Evolutionary conservation across 1,140 invertebrate genomes (phyloP), one percentile per base, ranked within the genome.

Genomic region (Drosophila micromelanica): DNA sequence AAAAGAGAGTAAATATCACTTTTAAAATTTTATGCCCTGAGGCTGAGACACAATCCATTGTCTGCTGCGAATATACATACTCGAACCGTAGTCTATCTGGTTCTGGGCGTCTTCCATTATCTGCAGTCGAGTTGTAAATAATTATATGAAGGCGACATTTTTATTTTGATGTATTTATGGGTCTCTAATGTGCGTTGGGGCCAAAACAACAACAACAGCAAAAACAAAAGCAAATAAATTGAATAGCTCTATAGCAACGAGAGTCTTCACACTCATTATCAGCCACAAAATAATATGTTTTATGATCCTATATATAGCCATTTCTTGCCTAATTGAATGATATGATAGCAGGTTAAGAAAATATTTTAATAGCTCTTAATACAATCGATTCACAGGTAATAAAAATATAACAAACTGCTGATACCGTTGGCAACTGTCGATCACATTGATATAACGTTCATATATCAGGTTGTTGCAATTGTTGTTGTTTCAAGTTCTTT

Each of bases 351-450:
- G 84, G 75, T 70, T 86, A 82, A 89, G 84, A 87, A 87, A 89
- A 87, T 89, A 87, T 87, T 87, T 87, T 87, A 87, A 87, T 87
- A 89, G 84, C 82, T 87, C 75, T 89, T 87, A 87, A 87, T 87
- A 89, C 84, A 87, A 87, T 87, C 82, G 82, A 87, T 87, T 87
- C 82, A 56, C 84, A 87, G 76, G 79, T 62, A 74, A 73, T 87
- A 87, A 87, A 82, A 71, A 13, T 15, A 20, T 6, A 27, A 43
- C n/a, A n/a, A 23, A 56, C 0, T 27, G 49, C 77, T 86, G 80
- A 86, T 84, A 84, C 46, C 78, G 82, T 61, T 86, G 75, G 56
- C 20, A 67, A 75, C 38, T 73, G 70, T 70, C 64, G 69, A n/a
- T 49, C 55, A 17, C 38, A 60, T 62, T 61, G 59, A 79, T 63